phyloP scores from a whole-genome alignment of 1,140 invertebrate species.

The Aphaenogaster ashmeadi region DNA sequence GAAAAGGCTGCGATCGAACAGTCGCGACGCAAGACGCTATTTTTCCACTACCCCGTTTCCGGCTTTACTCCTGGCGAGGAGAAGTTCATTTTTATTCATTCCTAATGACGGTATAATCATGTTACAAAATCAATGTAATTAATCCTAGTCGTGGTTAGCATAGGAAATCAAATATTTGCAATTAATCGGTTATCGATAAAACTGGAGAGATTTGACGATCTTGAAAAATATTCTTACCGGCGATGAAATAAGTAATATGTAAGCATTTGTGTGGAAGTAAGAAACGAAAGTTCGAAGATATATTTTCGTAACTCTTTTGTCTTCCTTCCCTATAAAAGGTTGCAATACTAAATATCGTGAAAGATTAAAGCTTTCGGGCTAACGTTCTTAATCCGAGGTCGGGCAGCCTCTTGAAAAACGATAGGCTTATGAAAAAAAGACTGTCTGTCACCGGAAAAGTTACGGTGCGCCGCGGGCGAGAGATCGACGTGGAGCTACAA shows the following conservation, averaged over 20 bases:
- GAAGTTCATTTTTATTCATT: background rate
- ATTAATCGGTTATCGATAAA: background rate
- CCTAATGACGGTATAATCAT: background rate
- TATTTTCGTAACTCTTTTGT: background rate
- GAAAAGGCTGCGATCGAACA: slow-evolving; percentile 39
- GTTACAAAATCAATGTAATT: background rate
- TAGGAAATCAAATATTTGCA: background rate
- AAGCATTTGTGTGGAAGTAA: background rate
- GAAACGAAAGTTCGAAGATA: background rate
- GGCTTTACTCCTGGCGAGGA: background rate
- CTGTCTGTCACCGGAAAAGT: slow-evolving; percentile 36
- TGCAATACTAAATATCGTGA: background rate
- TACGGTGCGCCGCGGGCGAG: background rate
- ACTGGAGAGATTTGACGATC: background rate
- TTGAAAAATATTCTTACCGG: background rate
- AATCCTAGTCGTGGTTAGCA: background rate
- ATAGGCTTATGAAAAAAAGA: slow-evolving; percentile 38
- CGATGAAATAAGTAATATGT: background rate
- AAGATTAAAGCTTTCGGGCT: background rate
- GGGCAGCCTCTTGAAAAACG: background rate
- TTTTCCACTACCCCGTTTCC: background rate
- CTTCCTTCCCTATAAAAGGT: background rate
- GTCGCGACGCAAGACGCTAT: background rate
- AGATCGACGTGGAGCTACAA: slow-evolving; percentile 37
- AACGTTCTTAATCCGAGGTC: background rate